Conservation (phyloP, 2,113 vertebrate genomes). For the Aviceda subcristata region DNA sequence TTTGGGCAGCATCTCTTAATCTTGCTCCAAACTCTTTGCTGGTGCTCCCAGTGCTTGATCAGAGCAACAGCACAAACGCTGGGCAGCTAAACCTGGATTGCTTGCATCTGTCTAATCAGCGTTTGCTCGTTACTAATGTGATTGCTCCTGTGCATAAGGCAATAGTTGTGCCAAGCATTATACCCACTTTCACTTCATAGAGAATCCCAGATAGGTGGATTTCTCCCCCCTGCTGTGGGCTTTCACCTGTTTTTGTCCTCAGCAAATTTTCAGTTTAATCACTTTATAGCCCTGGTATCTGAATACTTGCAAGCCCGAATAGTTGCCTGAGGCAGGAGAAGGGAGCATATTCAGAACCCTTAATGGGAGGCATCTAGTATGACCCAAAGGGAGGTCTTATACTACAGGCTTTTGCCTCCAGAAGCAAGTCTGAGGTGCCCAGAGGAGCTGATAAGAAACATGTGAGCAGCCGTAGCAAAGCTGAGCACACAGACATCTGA, state of each 20-base stretch:
- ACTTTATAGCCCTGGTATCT: neutral
- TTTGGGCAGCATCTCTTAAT: neutral
- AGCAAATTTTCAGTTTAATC: neutral
- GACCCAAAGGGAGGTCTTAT: neutral
- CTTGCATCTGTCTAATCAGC: neutral
- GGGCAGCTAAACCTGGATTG: neutral
- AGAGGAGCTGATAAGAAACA: neutral
- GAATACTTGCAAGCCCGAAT: neutral
- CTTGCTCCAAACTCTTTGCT: neutral
- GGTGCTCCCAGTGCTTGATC: neutral
- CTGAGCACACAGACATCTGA: neutral
- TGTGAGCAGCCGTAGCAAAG: neutral
- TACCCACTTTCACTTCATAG: accelerated
- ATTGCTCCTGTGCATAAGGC: neutral
- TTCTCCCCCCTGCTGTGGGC: neutral
- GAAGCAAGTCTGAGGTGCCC: neutral
- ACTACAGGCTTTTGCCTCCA: neutral
- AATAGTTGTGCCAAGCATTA: neutral
- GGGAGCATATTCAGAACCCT: neutral
- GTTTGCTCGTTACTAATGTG: neutral
- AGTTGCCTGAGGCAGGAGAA: neutral
- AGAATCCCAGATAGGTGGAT: neutral
- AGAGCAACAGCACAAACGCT: neutral
- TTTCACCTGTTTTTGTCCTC: neutral
- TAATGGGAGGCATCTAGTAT: neutral